Percentiles rank a stretch among this genome's conserved stretches.
These are phyloP conservation scores for Talpa occidentalis DNA, from an alignment of 2,113 vertebrate species.

Conservation along the genomic window DNA sequence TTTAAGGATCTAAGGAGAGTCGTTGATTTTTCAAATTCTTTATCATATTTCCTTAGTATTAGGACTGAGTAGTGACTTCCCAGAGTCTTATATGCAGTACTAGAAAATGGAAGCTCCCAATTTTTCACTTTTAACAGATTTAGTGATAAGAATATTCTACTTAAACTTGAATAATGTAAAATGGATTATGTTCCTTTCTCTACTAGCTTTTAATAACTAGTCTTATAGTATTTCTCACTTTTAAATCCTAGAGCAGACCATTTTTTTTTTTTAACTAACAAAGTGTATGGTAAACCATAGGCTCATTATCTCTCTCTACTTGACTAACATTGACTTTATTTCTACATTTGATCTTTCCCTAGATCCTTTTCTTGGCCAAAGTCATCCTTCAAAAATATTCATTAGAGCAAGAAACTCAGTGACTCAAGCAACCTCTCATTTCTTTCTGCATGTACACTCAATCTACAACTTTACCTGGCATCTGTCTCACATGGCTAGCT, in stretches of 20 bases:
- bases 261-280: background rate
- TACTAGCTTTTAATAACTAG: background rate
- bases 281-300: no score
- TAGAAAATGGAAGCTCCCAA: background rate
- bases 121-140: background rate
- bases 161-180: background rate
- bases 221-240: background rate
- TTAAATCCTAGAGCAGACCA: background rate
- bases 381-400: background rate
- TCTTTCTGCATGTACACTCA: background rate
- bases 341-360: background rate
- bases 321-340: background rate
- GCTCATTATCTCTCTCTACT: background rate
- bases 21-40: background rate
- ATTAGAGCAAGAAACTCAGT: background rate
- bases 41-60: background rate
- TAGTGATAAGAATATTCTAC: background rate
- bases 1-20: background rate
- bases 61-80: background rate
- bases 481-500: accelerated
- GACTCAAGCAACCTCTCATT: background rate
- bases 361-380: background rate
- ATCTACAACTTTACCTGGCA: background rate
- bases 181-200: background rate
- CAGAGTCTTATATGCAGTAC: background rate